phyloP scores from a whole-genome alignment of 2,888 invertebrate genomes.

The Aphodius granarius region DNA sequence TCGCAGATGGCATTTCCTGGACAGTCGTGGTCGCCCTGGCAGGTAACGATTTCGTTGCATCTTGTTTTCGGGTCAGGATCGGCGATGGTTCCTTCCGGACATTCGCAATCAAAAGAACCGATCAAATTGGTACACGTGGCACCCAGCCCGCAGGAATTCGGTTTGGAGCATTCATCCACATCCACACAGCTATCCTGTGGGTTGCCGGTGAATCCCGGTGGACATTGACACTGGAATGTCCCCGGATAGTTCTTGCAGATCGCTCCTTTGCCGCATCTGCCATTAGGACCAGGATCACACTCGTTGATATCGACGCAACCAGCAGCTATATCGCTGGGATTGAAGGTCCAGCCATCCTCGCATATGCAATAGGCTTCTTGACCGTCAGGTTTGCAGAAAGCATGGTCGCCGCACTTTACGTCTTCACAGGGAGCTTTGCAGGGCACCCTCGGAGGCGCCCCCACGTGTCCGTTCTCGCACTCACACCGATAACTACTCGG shows the following conservation, averaged over 20 bases:
- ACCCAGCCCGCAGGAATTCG: conserved; percentile 75
- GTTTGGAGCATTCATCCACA: conserved; percentile 77
- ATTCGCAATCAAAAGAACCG: conserved; percentile 78
- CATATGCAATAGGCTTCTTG: conserved; percentile 90
- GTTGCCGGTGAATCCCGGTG: conserved; percentile 84
- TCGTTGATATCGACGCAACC: conserved; percentile 93
- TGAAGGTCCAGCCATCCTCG: conserved; percentile 91
- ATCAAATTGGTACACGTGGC: conserved; percentile 77
- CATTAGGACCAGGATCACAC: conserved; percentile 82
- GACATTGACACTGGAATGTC: conserved; percentile 79
- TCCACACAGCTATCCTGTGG: conserved; percentile 79
- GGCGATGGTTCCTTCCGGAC: conserved; percentile 79
- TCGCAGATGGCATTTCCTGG: conserved; percentile 90
- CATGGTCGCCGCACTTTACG: conserved; percentile 85
- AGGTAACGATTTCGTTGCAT: conserved; percentile 82
- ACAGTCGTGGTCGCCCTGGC: conserved; percentile 75
- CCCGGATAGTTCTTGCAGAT: conserved; percentile 80
- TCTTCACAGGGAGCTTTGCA: conserved; percentile 93
- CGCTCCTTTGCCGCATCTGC: conserved; percentile 83
- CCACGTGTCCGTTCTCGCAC: conserved; percentile 80
- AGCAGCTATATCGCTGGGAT: conserved; percentile 84
- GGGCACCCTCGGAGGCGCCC: conserved; percentile 75
- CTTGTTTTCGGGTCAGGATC: conserved; percentile 82
- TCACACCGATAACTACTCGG: conserved; percentile 81
- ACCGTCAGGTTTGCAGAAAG: conserved; percentile 86